A percentile compares a stretch with the other conserved stretches of the same genome.
These are phyloP conservation scores for Propithecus perrieri DNA, from an alignment of 2,797 vertebrate genomes.

Conservation along the genomic window DNA sequence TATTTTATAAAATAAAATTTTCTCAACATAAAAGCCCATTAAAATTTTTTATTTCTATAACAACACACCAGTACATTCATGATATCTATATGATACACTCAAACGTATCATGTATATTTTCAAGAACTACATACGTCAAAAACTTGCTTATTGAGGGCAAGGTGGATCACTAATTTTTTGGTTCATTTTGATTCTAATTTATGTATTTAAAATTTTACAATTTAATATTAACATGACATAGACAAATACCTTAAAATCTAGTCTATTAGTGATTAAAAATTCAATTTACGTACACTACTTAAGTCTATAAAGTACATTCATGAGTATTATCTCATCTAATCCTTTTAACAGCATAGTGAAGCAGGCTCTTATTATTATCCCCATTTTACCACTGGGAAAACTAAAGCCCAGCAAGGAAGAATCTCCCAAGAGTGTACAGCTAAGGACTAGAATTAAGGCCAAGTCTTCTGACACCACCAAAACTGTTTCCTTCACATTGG, in stretches of 20 bases:
- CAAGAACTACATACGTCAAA: conserved; percentile 27
- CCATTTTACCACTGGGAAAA: conserved; percentile 33
- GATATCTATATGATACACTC: background rate
- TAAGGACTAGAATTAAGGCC: background rate
- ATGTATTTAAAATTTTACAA: background rate
- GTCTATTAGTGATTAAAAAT: conserved; percentile 16
- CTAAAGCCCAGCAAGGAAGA: conserved; percentile 17
- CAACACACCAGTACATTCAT: background rate
- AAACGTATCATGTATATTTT: background rate
- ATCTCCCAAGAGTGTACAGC: background rate
- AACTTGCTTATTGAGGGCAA: background rate
- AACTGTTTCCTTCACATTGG: background rate
- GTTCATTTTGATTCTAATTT: background rate
- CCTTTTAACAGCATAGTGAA: conserved; percentile 14
- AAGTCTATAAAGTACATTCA: conserved; percentile 15
- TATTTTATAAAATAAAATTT: conserved; percentile 31
- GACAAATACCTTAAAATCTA: conserved; percentile 21
- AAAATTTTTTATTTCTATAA: conserved; percentile 20
- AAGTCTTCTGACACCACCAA: background rate
- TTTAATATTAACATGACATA: conserved; percentile 37
- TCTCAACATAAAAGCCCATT: conserved; percentile 16
- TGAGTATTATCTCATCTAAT: background rate
- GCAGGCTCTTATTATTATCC: background rate
- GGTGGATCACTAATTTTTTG: background rate
- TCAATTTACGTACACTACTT: background rate